Conservation (phyloP, 1,140 invertebrate genomes). For the Oncopodura yosiiana region DNA sequence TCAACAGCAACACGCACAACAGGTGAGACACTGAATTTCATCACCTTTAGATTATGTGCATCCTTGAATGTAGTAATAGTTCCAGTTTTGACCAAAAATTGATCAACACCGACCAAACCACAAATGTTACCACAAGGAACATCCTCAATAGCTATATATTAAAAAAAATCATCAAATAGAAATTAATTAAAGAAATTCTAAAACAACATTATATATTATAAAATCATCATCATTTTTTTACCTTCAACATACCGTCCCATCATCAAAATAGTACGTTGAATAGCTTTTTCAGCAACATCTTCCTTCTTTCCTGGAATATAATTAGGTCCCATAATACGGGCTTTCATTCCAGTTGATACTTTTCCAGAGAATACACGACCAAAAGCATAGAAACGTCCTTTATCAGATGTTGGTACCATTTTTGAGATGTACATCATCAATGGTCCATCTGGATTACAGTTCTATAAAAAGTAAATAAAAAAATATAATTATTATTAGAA, state of each 20-base stretch:
- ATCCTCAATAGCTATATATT: slow-evolving; percentile 99
- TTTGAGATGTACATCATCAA: slow-evolving; percentile 99
- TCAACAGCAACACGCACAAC: slow-evolving; percentile 99
- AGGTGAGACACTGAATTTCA: slow-evolving; percentile 98
- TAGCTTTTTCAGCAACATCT: slow-evolving; percentile 97
- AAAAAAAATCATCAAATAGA: too few relatives aligned
- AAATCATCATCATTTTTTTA: too few relatives aligned
- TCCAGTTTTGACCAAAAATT: slow-evolving; percentile 98
- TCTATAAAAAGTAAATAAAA: slow-evolving; percentile 48
- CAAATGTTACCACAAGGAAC: slow-evolving; percentile 99
- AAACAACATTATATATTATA: too few relatives aligned
- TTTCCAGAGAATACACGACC: slow-evolving; percentile 98
- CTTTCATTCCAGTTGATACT: slow-evolving; percentile 85
- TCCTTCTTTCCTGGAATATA: slow-evolving; percentile 96
- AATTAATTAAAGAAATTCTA: too few relatives aligned
- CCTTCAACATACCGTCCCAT: slow-evolving; percentile 99
- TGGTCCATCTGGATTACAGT: slow-evolving; percentile 89
- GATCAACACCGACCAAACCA: slow-evolving; percentile 98
- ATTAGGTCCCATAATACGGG: slow-evolving; percentile 97
- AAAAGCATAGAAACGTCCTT: slow-evolving; percentile 99
- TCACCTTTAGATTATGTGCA: slow-evolving; percentile 97
- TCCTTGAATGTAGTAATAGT: slow-evolving; percentile 98
- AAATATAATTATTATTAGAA: not conserved
- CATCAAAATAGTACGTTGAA: slow-evolving; percentile 99
- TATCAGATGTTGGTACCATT: slow-evolving; percentile 99